Conservation (phyloP, 2,113 vertebrate genomes). For the Chaetops frenatus region DNA sequence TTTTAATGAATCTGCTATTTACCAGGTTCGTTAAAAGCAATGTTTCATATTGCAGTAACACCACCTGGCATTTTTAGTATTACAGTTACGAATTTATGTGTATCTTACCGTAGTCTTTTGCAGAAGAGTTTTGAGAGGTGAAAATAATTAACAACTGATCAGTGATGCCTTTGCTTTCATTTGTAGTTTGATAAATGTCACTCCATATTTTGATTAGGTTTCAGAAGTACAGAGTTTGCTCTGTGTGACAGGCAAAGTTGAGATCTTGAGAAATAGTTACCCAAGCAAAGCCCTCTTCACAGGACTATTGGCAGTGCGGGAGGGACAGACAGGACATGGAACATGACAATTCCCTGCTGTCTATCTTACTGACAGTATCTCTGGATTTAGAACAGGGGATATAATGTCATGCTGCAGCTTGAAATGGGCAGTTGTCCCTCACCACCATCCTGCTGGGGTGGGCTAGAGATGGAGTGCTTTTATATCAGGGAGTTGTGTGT, state of each 20-base stretch:
- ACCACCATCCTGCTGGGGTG: not conserved
- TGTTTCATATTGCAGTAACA: not conserved
- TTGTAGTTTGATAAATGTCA: not conserved
- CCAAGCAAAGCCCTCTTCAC: not conserved
- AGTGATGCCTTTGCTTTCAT: not conserved
- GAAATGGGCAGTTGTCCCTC: not conserved
- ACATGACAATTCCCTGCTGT: not conserved
- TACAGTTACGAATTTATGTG: not conserved
- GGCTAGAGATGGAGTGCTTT: not conserved
- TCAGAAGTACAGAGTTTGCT: not conserved
- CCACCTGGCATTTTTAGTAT: not conserved
- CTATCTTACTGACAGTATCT: not conserved
- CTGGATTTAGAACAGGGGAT: not conserved
- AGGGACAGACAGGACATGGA: not conserved
- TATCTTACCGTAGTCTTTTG: not conserved
- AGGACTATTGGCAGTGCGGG: accelerated
- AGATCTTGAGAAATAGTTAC: not conserved
- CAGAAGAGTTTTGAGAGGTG: not conserved
- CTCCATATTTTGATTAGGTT: not conserved
- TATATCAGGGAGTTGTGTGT: not conserved
- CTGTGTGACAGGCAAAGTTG: not conserved
- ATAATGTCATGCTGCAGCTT: not conserved
- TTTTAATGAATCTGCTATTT: not conserved
- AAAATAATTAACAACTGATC: not conserved
- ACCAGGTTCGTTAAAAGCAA: not conserved